phyloP scores from a whole-genome alignment of 2,888 invertebrate species.

The Polyploca ridens region DNA sequence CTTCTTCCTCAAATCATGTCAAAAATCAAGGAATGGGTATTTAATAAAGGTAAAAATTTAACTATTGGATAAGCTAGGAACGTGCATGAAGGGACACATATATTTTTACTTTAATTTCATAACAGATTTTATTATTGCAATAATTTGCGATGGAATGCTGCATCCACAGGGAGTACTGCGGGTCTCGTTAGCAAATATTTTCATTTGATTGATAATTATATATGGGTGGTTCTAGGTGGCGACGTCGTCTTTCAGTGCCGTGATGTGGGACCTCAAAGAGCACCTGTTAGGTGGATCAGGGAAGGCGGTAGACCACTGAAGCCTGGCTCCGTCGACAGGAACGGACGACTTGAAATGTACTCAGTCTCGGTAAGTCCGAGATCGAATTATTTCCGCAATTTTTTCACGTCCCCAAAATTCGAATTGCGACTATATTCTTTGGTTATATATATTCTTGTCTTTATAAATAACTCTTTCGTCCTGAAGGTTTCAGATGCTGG shows the following conservation, averaged over 20 bases:
- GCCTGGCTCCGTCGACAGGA: conserved; percentile 88
- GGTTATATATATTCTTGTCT: neutral
- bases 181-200: conserved; percentile 15
- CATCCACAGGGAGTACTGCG: conserved; percentile 7
- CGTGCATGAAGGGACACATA: conserved; percentile 17
- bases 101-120: conserved; percentile 9
- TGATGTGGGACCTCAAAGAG: conserved; percentile 92
- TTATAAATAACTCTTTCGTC: conserved; percentile 12
- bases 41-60: too few relatives aligned
- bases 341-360: conserved; percentile 94
- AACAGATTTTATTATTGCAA: conserved; percentile 14
- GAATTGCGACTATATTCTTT: too few relatives aligned
- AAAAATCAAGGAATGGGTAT: too few relatives aligned
- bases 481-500: conserved; percentile 89
- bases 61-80: too few relatives aligned
- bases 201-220: conserved; percentile 9
- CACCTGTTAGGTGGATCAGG: conserved; percentile 90
- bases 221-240: conserved; percentile 85
- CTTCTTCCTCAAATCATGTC: too few relatives aligned
- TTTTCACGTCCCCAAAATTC: neutral
- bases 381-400: neutral
- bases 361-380: conserved; percentile 86
- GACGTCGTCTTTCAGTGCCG: conserved; percentile 97
- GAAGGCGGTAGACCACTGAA: conserved; percentile 90
- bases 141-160: neutral